These are phyloP conservation scores for Coryphaenoides rupestris DNA, from an alignment of 2,113 vertebrate species.

Conservation along the genomic window DNA sequence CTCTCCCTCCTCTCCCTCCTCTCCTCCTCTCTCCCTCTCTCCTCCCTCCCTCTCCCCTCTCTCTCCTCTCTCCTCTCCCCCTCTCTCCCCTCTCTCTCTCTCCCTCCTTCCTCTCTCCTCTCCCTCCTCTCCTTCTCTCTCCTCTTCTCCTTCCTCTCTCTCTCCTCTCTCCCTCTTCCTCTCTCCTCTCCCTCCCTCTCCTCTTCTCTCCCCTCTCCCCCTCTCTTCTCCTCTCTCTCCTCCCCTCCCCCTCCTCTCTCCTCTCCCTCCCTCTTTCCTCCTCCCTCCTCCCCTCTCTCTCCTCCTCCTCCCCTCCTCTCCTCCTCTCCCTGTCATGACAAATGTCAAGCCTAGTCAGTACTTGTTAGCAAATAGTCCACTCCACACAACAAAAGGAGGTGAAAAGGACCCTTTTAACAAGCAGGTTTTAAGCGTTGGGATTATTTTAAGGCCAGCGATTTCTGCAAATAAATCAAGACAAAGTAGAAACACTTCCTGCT, in stretches of 20 bases:
- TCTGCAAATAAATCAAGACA: too few species aligned
- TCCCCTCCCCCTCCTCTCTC: conserved; percentile 2
- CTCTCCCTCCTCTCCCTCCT: conserved; percentile 6
- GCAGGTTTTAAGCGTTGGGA: too few species aligned
- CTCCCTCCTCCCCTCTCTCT: not conserved
- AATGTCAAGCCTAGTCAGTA: too few species aligned
- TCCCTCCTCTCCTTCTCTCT: conserved; percentile 19
- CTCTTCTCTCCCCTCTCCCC: conserved; percentile 7
- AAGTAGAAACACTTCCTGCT: too few species aligned
- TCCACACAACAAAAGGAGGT: too few species aligned
- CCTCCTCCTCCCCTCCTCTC: not conserved
- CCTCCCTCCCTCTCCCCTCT: not conserved
- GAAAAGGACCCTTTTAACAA: too few species aligned
- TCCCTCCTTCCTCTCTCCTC: conserved; percentile 5
- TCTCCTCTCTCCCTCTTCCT: not conserved
- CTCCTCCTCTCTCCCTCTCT: conserved; percentile 10
- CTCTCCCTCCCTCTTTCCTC: conserved; percentile 13
- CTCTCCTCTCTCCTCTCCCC: not conserved
- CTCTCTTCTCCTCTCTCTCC: conserved; percentile 11
- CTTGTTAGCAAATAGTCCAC: too few species aligned
- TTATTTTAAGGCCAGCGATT: too few species aligned
- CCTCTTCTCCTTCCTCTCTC: not conserved
- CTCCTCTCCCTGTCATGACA: not conserved
- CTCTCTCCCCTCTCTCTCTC: not conserved
- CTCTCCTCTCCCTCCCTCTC: conserved; percentile 7